Percentiles rank a stretch among this genome's conserved stretches.
These are phyloP conservation scores for Cheirogaleus major DNA, from an alignment of 2,797 vertebrate species.

Conservation along the genomic window DNA sequence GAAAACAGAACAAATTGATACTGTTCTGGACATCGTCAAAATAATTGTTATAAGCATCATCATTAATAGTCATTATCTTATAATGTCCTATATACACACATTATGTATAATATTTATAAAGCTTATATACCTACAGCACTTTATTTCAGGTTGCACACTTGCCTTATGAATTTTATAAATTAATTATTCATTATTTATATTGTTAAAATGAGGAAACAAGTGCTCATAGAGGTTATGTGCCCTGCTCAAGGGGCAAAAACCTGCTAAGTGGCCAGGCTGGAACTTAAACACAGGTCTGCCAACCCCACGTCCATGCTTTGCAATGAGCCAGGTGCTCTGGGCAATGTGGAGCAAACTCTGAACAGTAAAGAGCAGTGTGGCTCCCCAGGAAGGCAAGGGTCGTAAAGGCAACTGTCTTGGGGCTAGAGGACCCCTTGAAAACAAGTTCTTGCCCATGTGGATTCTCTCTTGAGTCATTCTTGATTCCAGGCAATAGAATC, in stretches of 20 bases:
- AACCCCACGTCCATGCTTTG: neutral
- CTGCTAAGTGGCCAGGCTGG: neutral
- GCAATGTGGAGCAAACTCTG: no score
- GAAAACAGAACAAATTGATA: neutral
- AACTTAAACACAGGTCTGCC: neutral
- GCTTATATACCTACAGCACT: neutral
- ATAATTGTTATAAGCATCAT: neutral
- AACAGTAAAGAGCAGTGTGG: neutral
- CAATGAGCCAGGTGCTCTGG: neutral
- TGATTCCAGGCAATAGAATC: neutral
- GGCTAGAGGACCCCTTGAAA: neutral
- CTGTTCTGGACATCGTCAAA: neutral
- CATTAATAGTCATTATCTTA: neutral
- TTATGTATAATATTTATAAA: neutral
- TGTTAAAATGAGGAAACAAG: neutral
- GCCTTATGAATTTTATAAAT: neutral
- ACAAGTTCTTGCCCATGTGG: neutral
- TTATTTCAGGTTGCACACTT: neutral
- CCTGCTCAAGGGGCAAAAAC: neutral
- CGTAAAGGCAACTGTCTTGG: neutral
- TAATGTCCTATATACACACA: neutral
- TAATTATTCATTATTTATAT: neutral
- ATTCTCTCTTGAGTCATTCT: neutral
- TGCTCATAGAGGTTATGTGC: neutral
- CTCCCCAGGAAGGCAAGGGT: neutral